phyloP scores from a whole-genome alignment of 2,797 vertebrate genomes.

The Syndactyla subalaris region DNA sequence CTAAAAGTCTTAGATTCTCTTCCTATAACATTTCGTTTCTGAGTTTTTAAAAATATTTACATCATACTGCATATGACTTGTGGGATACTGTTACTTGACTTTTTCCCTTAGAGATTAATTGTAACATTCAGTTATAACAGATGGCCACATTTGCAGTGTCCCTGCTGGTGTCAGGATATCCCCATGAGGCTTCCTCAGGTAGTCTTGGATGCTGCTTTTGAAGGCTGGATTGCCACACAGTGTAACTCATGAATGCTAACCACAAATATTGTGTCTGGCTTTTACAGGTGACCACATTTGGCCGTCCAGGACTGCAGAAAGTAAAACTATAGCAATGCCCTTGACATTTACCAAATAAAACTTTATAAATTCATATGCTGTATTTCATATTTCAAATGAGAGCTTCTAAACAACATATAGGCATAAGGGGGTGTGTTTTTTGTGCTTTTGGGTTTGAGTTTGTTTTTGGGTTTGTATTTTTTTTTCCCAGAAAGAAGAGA shows the following conservation, averaged over 20 bases:
- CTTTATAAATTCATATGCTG: background rate
- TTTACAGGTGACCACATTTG: background rate
- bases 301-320: background rate
- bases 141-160: accelerated
- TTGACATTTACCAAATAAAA: background rate
- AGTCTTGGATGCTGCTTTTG: background rate
- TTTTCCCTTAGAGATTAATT: background rate
- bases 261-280: background rate
- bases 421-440: background rate
- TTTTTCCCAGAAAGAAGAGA: background rate
- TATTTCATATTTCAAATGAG: background rate
- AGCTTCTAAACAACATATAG: background rate
- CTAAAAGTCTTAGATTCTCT: background rate
- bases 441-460: background rate
- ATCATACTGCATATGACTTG: background rate
- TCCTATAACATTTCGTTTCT: background rate
- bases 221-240: background rate
- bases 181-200: background rate
- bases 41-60: background rate
- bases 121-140: background rate
- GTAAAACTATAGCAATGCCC: background rate
- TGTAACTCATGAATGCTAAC: background rate
- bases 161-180: background rate
- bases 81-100: background rate
- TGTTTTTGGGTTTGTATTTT: no score